Conservation (phyloP, 2,113 vertebrate species). For the Apodemus sylvaticus region DNA sequence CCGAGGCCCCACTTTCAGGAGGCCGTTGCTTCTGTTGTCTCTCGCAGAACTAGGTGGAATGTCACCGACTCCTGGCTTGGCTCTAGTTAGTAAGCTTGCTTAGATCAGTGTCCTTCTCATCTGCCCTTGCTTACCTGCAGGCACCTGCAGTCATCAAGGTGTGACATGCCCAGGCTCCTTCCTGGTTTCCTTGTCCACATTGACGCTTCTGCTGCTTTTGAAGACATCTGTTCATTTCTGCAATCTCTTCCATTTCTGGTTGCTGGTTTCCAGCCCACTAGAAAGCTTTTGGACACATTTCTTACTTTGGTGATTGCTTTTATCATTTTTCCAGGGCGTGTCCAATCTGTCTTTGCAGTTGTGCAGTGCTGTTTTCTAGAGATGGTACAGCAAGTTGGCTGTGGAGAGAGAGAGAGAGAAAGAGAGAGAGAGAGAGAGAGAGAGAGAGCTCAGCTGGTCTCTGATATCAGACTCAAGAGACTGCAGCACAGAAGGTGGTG, state of each 20-base stretch:
- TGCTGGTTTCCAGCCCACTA: not conserved
- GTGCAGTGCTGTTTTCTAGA: not conserved
- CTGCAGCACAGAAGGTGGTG: not conserved
- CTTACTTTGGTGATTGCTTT: slow-evolving; percentile 4
- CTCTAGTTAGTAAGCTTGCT: not conserved
- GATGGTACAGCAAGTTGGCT: not conserved
- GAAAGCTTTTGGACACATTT: not conserved
- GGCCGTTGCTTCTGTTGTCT: not conserved
- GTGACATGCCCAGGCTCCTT: accelerated
- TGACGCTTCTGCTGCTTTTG: not conserved
- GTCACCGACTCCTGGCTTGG: not conserved
- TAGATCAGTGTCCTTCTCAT: not conserved
- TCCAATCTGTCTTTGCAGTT: not conserved
- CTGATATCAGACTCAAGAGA: not conserved
- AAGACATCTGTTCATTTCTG: not conserved
- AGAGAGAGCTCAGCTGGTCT: not conserved
- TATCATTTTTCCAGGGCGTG: not conserved
- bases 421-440: too few relatives aligned
- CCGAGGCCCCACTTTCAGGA: not conserved
- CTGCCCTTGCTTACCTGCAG: not conserved
- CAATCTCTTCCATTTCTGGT: not conserved
- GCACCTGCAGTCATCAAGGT: too few relatives aligned
- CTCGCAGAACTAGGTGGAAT: not conserved
- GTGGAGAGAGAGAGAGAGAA: too few relatives aligned
- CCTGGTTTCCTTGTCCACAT: not conserved